Conservation (phyloP, 1,140 invertebrate species). For the Bombus fervidus region DNA sequence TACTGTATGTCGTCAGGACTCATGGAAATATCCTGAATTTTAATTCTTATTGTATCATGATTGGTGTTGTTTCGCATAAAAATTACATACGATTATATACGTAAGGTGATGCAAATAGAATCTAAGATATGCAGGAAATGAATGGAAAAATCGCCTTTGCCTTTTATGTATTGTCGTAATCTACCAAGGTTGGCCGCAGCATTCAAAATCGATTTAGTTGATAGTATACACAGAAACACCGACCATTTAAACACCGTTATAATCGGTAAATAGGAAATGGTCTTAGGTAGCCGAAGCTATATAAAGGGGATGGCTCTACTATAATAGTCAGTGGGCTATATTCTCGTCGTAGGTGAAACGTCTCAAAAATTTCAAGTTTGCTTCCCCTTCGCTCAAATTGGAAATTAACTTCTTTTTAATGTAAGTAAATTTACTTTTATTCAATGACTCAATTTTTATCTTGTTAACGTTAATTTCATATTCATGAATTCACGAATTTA, state of each 20-base stretch:
- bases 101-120: too few relatives aligned
- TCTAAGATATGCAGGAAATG: neutral
- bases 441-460: neutral
- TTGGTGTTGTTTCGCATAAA: too few relatives aligned
- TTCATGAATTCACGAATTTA: neutral
- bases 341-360: neutral
- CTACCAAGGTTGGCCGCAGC: conserved; percentile 13
- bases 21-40: too few relatives aligned
- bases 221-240: neutral
- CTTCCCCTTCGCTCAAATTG: neutral
- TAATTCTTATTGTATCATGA: too few relatives aligned
- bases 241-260: conserved; percentile 8
- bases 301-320: conserved; percentile 24
- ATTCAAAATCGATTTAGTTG: conserved; percentile 15
- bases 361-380: neutral
- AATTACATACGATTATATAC: too few relatives aligned
- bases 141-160: neutral
- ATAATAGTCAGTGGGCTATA: neutral
- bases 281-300: neutral
- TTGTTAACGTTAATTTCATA: neutral
- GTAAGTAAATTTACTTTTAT: neutral
- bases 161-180: neutral
- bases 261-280: conserved; percentile 14
- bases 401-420: neutral
- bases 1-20: too few relatives aligned